Conservation (phyloP, 2,797 vertebrate species). For the Myotis pilosus region DNA sequence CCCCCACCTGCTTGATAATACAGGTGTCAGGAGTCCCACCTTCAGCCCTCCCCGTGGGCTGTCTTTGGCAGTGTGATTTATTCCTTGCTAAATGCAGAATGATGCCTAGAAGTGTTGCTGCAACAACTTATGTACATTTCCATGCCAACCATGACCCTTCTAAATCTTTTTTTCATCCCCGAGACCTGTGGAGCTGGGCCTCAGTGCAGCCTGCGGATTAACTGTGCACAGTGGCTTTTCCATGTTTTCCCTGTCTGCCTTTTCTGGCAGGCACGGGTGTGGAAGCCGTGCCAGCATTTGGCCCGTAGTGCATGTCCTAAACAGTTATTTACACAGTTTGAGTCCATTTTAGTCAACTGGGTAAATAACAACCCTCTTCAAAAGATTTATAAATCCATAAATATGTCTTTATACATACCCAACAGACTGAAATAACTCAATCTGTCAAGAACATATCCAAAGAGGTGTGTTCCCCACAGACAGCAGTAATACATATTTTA, state of each 20-base stretch:
- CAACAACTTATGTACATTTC: not conserved
- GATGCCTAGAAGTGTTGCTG: not conserved
- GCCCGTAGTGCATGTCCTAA: conserved; percentile 67
- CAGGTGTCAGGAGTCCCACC: not conserved
- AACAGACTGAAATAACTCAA: conserved; percentile 75
- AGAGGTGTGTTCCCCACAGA: conserved; percentile 71
- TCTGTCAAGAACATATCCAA: conserved; percentile 70
- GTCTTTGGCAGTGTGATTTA: not conserved
- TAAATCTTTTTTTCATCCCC: conserved; percentile 5
- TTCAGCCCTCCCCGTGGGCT: not conserved
- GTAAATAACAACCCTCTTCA: conserved; percentile 78
- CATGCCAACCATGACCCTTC: conserved; percentile 27
- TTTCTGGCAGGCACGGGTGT: conserved; percentile 57
- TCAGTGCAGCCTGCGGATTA: conserved; percentile 54
- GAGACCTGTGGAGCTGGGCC: conserved; percentile 51
- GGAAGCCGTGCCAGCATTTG: conserved; percentile 57
- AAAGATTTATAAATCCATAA: conserved; percentile 81
- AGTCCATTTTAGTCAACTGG: conserved; percentile 79
- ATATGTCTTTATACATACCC: conserved; percentile 77
- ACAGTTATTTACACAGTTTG: conserved; percentile 81
- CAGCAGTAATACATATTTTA: conserved; percentile 71
- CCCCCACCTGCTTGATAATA: no score
- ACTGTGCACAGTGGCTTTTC: conserved; percentile 28
- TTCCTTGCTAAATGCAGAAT: not conserved
- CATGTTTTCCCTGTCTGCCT: conserved; percentile 56